Percentiles rank a stretch among this genome's conserved stretches.
Conservation (phyloP, 2,888 invertebrate genomes). For the Pasiphila rectangulata region DNA sequence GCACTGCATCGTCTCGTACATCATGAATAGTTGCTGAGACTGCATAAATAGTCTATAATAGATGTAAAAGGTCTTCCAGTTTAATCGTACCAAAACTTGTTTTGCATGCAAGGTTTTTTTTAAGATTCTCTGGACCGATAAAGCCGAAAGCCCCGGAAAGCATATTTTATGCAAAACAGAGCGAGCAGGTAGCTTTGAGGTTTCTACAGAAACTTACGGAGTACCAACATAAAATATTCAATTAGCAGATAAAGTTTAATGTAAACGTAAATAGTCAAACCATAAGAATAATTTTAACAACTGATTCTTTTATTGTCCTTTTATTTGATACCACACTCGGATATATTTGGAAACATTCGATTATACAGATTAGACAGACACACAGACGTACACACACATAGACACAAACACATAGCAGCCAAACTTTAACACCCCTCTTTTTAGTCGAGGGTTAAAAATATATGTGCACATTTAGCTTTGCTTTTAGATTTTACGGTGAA, state of each 20-base stretch:
- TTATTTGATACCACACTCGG: too few species aligned
- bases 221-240: conserved; percentile 24
- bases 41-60: too few species aligned
- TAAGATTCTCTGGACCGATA: conserved; percentile 28
- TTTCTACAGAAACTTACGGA: conserved; percentile 37
- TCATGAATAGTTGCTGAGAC: too few species aligned
- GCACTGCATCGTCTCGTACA: too few species aligned
- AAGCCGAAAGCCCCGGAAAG: conserved; percentile 34
- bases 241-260: conserved; percentile 6
- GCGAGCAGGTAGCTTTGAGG: conserved; percentile 34
- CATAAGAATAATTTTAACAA: neutral
- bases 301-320: neutral
- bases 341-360: too few species aligned
- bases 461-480: too few species aligned
- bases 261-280: conserved; percentile 4
- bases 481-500: too few species aligned
- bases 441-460: too few species aligned
- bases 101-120: conserved; percentile 19
- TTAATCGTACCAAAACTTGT: conserved; percentile 3
- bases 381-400: too few species aligned
- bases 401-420: too few species aligned
- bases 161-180: conserved; percentile 43
- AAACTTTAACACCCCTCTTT: too few species aligned
- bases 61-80: neutral
- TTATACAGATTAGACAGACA: too few species aligned